phyloP scores from a whole-genome alignment of 2,888 invertebrate species.

The Mamestra brassicae region DNA sequence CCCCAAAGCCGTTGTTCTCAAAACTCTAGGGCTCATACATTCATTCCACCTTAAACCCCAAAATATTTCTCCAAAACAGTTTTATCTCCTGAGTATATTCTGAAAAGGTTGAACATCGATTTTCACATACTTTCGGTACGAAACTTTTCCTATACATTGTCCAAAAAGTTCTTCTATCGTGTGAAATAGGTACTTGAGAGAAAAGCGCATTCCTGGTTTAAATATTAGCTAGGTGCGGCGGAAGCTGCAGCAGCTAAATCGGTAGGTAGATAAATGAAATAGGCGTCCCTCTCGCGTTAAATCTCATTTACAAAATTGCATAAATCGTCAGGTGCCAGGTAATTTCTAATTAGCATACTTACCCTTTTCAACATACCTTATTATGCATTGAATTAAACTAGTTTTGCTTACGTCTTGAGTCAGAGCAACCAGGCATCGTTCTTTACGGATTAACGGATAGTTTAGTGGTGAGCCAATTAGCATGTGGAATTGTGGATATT shows the following conservation, averaged over 20 bases:
- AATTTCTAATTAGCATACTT: conserved; percentile 52
- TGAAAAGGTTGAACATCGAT: not conserved
- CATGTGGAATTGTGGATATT: conserved; percentile 19
- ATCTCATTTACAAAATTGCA: conserved; percentile 37
- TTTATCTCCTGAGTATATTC: not conserved
- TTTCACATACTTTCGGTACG: not conserved
- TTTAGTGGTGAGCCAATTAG: conserved; percentile 30
- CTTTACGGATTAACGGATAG: conserved; percentile 25
- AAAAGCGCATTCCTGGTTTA: not conserved
- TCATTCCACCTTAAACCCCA: no score
- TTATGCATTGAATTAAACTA: conserved; percentile 60
- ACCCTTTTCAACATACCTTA: conserved; percentile 58
- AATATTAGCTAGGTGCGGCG: not conserved
- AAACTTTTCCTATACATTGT: not conserved
- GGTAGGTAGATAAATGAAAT: not conserved
- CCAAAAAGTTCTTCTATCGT: not conserved
- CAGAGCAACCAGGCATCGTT: conserved; percentile 28
- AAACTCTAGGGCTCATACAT: no score
- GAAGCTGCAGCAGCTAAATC: not conserved
- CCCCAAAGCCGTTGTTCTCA: no score
- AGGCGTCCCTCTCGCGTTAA: not conserved
- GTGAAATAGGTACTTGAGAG: not conserved
- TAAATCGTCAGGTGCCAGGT: conserved; percentile 36
- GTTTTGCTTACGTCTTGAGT: conserved; percentile 40
- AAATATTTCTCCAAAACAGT: no score